Conservation (phyloP, 1,140 invertebrate species). For the Pseudomyrmex pallidus region DNA sequence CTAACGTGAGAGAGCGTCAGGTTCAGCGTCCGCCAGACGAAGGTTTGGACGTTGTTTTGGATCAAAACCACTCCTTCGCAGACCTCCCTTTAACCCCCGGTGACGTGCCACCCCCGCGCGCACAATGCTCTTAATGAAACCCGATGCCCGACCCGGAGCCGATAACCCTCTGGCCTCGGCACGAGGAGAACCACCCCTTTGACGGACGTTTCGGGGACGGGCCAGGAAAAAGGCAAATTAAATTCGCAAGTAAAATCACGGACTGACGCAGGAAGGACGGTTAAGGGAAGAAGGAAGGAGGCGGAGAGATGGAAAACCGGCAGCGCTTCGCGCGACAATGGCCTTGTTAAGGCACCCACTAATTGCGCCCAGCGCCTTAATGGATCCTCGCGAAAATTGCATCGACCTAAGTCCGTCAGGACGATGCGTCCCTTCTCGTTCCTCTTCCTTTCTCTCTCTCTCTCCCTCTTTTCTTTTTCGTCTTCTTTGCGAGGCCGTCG, state of each 20-base stretch:
- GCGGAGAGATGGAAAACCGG: conserved; percentile 6
- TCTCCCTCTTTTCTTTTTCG: conserved; percentile 20
- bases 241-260: conserved; percentile 74
- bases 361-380: conserved; percentile 78
- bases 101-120: conserved; percentile 60
- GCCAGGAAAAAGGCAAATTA: conserved; percentile 73
- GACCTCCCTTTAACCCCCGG: conserved; percentile 38
- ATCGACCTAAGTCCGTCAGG: conserved; percentile 71
- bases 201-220: conserved; percentile 59
- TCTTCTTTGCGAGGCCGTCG: conserved; percentile 15
- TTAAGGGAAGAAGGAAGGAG: neutral
- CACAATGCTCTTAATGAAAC: conserved; percentile 80
- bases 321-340: conserved; percentile 71
- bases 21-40: conserved; percentile 30
- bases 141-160: conserved; percentile 67
- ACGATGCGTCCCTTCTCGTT: conserved; percentile 39
- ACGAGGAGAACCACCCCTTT: conserved; percentile 69
- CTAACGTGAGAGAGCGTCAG: conserved; percentile 54
- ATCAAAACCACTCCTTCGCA: conserved; percentile 39
- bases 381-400: conserved; percentile 78
- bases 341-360: conserved; percentile 77
- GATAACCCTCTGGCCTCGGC: conserved; percentile 64
- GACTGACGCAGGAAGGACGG: conserved; percentile 4
- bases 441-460: neutral
- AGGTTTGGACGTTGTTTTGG: conserved; percentile 56